Conservation (phyloP, 2,113 vertebrate genomes). For the Trachemys scripta region DNA sequence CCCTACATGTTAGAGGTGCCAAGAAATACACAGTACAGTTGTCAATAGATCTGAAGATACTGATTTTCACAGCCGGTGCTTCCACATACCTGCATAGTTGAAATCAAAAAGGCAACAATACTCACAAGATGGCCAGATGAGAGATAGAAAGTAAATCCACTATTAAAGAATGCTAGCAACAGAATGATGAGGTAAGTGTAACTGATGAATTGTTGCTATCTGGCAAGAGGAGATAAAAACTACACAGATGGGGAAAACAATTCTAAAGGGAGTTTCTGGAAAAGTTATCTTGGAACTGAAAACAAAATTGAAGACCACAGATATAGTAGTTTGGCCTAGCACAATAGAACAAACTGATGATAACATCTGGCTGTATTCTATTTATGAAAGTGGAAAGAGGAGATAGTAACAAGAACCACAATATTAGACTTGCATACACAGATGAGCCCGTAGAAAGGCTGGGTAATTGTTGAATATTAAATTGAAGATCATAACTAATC, state of each 20-base stretch:
- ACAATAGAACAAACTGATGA: neutral
- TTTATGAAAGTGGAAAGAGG: neutral
- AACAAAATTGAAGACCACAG: neutral
- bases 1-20: neutral
- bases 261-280: neutral
- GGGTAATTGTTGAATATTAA: neutral
- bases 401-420: neutral
- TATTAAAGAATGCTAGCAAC: conserved; percentile 29
- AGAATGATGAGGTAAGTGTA: conserved; percentile 25
- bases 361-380: neutral
- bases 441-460: neutral
- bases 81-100: neutral
- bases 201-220: neutral
- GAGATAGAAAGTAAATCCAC: conserved; percentile 31
- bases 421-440: neutral
- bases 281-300: conserved; percentile 16
- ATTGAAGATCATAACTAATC: neutral
- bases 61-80: conserved; percentile 4
- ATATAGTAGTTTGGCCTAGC: neutral
- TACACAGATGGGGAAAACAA: neutral
- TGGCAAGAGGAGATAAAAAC: conserved; percentile 20
- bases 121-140: neutral
- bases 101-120: neutral
- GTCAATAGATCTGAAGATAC: neutral
- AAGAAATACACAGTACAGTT: neutral